Percentiles rank a stretch among this genome's conserved stretches.
Evolutionary conservation across 2,797 vertebrate species (phyloP).

Genomic region (Rhynchonycteris naso): DNA sequence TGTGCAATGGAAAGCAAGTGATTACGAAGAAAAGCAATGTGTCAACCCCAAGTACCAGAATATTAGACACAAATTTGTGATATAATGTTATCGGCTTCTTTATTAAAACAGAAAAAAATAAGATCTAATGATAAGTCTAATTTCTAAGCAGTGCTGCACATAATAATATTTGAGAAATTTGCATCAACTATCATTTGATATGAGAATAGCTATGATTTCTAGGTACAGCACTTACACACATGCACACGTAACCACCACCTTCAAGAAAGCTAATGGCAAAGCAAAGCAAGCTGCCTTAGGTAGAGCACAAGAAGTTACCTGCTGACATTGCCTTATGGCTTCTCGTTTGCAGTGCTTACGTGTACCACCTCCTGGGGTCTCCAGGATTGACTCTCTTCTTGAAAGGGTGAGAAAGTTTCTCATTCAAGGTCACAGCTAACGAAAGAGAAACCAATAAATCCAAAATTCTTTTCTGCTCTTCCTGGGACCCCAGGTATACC

Average conservation of each 20-base stretch:
- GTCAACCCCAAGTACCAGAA: neutral
- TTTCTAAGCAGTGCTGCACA: neutral
- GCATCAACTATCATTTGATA: neutral
- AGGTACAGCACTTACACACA: neutral
- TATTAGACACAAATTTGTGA: neutral
- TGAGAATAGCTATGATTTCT: neutral
- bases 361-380: neutral
- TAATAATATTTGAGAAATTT: conserved; percentile 11
- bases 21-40: neutral
- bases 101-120: neutral
- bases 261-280: neutral
- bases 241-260: neutral
- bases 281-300: neutral
- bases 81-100: neutral
- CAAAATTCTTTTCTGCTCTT: neutral
- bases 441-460: neutral
- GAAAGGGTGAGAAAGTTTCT: neutral
- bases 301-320: neutral
- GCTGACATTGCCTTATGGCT: neutral
- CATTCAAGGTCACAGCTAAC: neutral
- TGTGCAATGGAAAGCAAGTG: neutral
- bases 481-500: neutral
- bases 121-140: neutral
- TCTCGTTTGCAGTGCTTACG: neutral
- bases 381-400: neutral